Percentiles rank a stretch among this genome's conserved stretches.
phyloP scores from a whole-genome alignment of 1,140 invertebrate genomes.

The Achatina immaculata region DNA sequence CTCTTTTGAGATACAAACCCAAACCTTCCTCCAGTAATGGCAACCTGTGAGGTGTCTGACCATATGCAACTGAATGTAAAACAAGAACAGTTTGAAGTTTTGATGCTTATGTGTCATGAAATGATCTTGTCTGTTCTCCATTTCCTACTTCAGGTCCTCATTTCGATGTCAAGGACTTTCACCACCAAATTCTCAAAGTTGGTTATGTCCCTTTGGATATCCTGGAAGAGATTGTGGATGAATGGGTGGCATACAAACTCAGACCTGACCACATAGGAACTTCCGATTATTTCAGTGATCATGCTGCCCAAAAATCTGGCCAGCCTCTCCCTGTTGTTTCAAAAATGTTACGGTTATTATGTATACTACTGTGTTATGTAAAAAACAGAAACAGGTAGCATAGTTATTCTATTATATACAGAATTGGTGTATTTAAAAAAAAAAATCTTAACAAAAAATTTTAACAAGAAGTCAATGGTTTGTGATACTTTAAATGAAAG shows the following conservation, averaged over 20 bases:
- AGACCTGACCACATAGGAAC: background rate
- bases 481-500: no score
- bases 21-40: no score
- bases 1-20: no score
- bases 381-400: background rate
- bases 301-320: background rate
- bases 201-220: conserved; percentile 66
- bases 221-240: conserved; percentile 56
- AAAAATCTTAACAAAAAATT: no score
- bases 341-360: background rate
- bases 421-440: no score
- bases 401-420: no score
- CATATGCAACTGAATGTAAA: background rate
- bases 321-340: background rate
- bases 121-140: background rate
- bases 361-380: background rate
- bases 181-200: conserved; percentile 62
- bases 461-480: no score
- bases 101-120: background rate
- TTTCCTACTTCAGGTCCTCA: conserved; percentile 47
- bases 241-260: conserved; percentile 49
- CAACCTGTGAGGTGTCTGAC: no score
- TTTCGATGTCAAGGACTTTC: conserved; percentile 70
- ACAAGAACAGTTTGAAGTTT: background rate
- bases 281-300: background rate